Evolutionary conservation across 2,113 vertebrate genomes (phyloP), one percentile per base, ranked within the genome.

Genomic region (Clinocottus analis): DNA sequence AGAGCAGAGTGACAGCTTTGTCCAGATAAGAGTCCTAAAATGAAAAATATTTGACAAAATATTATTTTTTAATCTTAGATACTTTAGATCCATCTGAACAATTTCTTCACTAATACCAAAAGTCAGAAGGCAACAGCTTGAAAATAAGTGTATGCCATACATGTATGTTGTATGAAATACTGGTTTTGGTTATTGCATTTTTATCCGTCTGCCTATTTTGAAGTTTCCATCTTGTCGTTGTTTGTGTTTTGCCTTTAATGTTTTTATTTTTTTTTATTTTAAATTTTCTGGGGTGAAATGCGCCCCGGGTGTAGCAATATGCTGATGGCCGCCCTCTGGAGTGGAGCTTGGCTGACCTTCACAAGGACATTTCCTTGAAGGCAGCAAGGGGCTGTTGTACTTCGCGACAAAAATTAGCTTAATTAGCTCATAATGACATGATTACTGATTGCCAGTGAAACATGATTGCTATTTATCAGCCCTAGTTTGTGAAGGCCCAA

Each of bases 321-420:
- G 89, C 87, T 77, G 85, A 79, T 7, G 45, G 82, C 61, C 12
- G 11, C 41, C 71, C 87, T 85, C 85, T 80, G 39, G 70, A 79
- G 75, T 9, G 59, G 47, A 17, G 80, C 84, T 78, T 89, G 91
- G 90, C 83, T 88, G 89, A 91, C 90, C 89, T 90, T 90, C 86
- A 91, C 74, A 86, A 75, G 79, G 72, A 72, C 77, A 29, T 82
- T 84, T 86, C 81, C 89, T 89, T 66, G 51, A 88, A 80, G 77
- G 85, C 85, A 75, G 84, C 65, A 27, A 61, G 75, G 45, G 72
- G 73, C 65, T 7, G 33, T 84, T 85, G 66, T 83, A 85, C 80
- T 80, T 73, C 75, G 71, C 76, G 75, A 72, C 64, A 81, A 62
- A 75, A 84, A 83, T 68, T 23, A 61, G 75, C 77, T 58, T 83